A percentile compares a stretch with the other conserved stretches of the same genome.
phyloP scores from a whole-genome alignment of 2,113 vertebrate genomes.

The Syngnathoides biaculeatus region DNA sequence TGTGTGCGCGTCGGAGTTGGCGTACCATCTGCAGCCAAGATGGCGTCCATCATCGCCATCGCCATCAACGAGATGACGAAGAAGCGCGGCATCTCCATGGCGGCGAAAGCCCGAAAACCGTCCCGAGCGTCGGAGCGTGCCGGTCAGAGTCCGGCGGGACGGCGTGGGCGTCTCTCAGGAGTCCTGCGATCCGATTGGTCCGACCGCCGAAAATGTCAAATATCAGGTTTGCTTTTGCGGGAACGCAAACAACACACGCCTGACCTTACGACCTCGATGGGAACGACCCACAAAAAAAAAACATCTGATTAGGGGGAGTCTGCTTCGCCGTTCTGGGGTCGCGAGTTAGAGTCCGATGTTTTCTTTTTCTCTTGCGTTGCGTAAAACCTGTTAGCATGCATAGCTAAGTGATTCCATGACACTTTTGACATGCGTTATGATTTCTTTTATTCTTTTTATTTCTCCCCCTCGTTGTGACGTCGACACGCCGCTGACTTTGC shows the following conservation, averaged over 20 bases:
- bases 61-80: conserved; percentile 8
- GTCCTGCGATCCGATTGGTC: not conserved
- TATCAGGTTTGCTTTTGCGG: not conserved
- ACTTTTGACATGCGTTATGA: no score
- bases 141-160: not conserved
- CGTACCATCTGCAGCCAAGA: conserved; percentile 69
- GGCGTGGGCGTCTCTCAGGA: no score
- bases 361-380: no score
- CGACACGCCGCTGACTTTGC: conserved; percentile 71
- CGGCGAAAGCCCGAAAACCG: no score
- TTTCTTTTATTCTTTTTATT: no score
- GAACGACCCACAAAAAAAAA: not conserved
- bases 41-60: conserved; percentile 47
- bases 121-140: no score
- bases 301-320: no score
- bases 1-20: not conserved
- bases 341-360: conserved; percentile 59
- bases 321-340: no score
- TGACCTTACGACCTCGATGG: not conserved
- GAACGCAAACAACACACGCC: not conserved
- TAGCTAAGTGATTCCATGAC: no score
- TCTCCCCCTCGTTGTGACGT: no score
- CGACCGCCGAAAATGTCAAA: not conserved
- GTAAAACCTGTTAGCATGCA: no score
- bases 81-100: not conserved